Evolutionary conservation across 2,888 invertebrate species (phyloP), one percentile per base, ranked within the genome.

Genomic region (Nysson spinosus): DNA sequence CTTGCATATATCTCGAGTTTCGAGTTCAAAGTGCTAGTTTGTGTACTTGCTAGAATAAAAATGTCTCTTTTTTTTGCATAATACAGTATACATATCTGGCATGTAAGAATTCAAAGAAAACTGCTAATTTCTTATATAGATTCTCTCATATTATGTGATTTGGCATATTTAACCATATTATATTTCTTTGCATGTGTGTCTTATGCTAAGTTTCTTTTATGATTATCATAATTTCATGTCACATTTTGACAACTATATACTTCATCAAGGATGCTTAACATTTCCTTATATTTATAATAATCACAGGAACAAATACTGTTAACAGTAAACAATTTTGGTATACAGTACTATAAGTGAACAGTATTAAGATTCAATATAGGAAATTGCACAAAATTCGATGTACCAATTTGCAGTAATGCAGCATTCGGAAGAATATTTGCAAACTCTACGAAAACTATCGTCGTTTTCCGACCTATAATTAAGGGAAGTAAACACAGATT

Each of bases 261-360:
- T 42, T 50, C 28, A 50, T 28, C 24, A 49, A 57, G 49, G 3
- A 37, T 26, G 37, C 62, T 60, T 35, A 63, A 63, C 20, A 34
- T 34, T 19, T 68, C 28, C 46, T 39, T 62, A 47, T 52, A 56
- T 49, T 46, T 46, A 46, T 55, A 50, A 50, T 55, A 61, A 67
- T 67, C 65, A 65, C 65, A 65, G 49, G 60, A 67, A 60, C 58
- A 54, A 54, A 65, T 43, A 52, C 34, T 49, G 32, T 65, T 20
- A 65, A 19, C 49, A 67, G 67, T 65, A 60, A 67, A 67, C 20
- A 60, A 65, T 65, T 65, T 65, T 65, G 65, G 44, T 40, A 44
- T n/a, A 39, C 22, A 32, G 12, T 44, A 55, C 16, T 22, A 17
- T n/a, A n/a, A n/a, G n/a, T n/a, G n/a, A n/a, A n/a, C n/a, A n/a